These are phyloP conservation scores for Odocoileus hemionus DNA, from an alignment of 2,113 vertebrate species.

Conservation along the genomic window DNA sequence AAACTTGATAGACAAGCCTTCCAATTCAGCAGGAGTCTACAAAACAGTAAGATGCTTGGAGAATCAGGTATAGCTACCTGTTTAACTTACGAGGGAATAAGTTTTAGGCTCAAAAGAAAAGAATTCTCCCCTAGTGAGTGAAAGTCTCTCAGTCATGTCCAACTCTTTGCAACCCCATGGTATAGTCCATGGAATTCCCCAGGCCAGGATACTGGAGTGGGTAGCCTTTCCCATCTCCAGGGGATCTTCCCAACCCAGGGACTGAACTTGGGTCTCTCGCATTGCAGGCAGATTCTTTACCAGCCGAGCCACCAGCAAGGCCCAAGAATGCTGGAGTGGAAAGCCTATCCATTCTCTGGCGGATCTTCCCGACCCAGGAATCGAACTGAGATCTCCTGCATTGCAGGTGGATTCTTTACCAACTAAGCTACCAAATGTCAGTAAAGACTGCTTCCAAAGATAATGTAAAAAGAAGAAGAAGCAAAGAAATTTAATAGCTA, in stretches of 20 bases:
- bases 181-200: neutral
- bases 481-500: neutral
- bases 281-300: neutral
- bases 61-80: neutral
- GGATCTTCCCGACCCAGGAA: neutral
- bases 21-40: neutral
- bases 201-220: neutral
- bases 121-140: neutral
- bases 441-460: constrained; percentile 18
- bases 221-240: neutral
- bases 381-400: neutral
- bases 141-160: neutral
- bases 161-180: neutral
- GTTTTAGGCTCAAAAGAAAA: neutral
- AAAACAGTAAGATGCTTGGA: neutral
- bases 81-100: neutral
- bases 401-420: neutral
- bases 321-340: neutral
- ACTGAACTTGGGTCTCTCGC: accelerated
- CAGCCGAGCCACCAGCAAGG: neutral
- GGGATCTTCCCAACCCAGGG: neutral
- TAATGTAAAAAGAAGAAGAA: neutral
- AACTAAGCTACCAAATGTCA: neutral
- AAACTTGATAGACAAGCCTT: constrained; percentile 38
- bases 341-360: neutral